A percentile compares a stretch with the other conserved stretches of the same genome.
Conservation (phyloP, 1,140 invertebrate species). For the Drosophila nannoptera region DNA sequence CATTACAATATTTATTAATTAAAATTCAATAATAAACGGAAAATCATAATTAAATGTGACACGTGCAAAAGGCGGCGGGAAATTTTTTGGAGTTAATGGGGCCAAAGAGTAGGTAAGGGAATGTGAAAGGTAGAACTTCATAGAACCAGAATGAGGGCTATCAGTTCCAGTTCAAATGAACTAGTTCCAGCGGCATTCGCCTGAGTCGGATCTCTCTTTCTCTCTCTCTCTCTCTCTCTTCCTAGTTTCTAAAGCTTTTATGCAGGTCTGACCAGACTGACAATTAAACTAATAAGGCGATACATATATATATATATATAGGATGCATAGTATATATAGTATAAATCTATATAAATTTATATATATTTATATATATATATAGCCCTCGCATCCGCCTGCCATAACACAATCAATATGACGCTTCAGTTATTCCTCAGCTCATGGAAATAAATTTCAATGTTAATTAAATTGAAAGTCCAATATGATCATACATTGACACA, state of each 20-base stretch:
- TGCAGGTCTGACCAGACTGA: too few species aligned
- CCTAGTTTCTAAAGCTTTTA: too few species aligned
- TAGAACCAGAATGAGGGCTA: not conserved
- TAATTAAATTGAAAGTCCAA: constrained; percentile 69
- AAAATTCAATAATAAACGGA: constrained; percentile 22
- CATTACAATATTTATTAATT: constrained; percentile 44
- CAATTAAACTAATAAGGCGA: too few species aligned
- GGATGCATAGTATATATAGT: too few species aligned
- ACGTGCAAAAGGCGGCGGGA: not conserved
- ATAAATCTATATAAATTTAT: not conserved
- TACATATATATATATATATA: too few species aligned
- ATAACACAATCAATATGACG: constrained; percentile 32
- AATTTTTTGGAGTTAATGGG: not conserved
- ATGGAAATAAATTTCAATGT: constrained; percentile 58
- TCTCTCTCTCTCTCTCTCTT: too few species aligned
- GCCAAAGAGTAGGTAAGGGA: too few species aligned
- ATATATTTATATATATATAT: not conserved
- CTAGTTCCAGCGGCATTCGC: too few species aligned
- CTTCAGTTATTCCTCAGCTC: constrained; percentile 36
- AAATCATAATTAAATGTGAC: constrained; percentile 10
- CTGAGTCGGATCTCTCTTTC: too few species aligned
- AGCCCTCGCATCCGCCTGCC: not conserved
- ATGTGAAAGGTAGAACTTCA: too few species aligned
- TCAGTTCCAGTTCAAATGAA: too few species aligned
- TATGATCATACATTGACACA: constrained; percentile 30